A percentile compares a stretch with the other conserved stretches of the same genome.
These are phyloP conservation scores for Bolinopsis microptera DNA, from an alignment of 37 sponge, comb jelly and placozoan genomes.

Conservation along the genomic window DNA sequence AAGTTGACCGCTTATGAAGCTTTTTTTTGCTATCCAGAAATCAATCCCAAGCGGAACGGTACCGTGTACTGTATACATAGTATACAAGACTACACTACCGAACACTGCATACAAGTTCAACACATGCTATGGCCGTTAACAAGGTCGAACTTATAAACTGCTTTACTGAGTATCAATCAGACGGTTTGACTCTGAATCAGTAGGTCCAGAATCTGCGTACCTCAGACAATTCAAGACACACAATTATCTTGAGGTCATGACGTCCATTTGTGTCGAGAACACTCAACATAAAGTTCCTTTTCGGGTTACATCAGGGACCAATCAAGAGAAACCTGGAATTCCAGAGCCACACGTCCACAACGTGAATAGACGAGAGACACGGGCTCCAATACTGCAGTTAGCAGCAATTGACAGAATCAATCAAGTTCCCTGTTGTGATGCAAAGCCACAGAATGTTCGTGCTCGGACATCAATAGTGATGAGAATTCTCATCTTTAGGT, in stretches of 20 bases:
- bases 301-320: no score
- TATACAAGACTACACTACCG: no score
- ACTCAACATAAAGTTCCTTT: neutral
- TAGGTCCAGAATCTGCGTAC: neutral
- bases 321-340: no score
- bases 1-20: neutral
- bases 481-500: conserved; percentile 42
- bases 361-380: neutral
- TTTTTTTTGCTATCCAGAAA: neutral
- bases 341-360: neutral
- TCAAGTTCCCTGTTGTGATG: neutral
- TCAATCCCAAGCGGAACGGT: neutral
- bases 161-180: neutral
- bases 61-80: no score
- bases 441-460: neutral
- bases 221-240: neutral
- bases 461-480: neutral
- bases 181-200: no score
- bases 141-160: neutral
- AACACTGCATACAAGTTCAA: neutral
- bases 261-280: neutral
- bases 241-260: neutral
- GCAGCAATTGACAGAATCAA: neutral
- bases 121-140: neutral
- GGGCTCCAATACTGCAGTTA: neutral